phyloP scores from a whole-genome alignment of 2,113 vertebrate species.

The Morone chrysops region DNA sequence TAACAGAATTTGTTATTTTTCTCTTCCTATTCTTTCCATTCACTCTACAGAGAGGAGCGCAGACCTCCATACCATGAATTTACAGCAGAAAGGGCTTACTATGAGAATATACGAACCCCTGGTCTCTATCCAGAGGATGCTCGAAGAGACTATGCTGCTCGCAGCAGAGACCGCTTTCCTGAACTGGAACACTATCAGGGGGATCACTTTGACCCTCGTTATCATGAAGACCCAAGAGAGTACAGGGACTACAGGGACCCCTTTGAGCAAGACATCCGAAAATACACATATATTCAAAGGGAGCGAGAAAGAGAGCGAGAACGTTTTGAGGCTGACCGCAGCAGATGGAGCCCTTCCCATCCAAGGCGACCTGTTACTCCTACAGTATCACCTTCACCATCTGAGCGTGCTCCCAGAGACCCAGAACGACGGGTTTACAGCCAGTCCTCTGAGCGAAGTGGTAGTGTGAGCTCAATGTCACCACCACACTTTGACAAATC shows the following conservation, averaged over 20 bases:
- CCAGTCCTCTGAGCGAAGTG: slow-evolving; percentile 95
- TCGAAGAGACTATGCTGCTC: slow-evolving; percentile 92
- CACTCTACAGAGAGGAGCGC: slow-evolving; percentile 90
- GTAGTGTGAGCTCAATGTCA: slow-evolving; percentile 95
- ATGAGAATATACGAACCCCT: slow-evolving; percentile 91
- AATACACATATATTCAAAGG: slow-evolving; percentile 96
- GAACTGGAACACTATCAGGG: slow-evolving; percentile 96
- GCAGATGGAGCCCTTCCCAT: slow-evolving; percentile 94
- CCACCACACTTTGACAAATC: slow-evolving; percentile 93
- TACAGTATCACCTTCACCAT: slow-evolving; percentile 89
- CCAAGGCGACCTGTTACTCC: slow-evolving; percentile 91
- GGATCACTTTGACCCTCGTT: slow-evolving; percentile 96
- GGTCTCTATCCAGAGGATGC: slow-evolving; percentile 94
- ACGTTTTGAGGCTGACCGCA: slow-evolving; percentile 93
- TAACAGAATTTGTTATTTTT: neutral
- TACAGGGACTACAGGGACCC: slow-evolving; percentile 96
- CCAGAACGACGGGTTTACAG: slow-evolving; percentile 94
- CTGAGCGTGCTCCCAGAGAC: slow-evolving; percentile 92
- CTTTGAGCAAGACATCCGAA: slow-evolving; percentile 96
- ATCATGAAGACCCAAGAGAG: slow-evolving; percentile 95
- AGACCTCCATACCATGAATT: slow-evolving; percentile 95
- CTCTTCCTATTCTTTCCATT: slow-evolving; percentile 8
- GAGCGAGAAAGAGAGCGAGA: slow-evolving; percentile 94
- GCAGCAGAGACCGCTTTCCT: slow-evolving; percentile 93
- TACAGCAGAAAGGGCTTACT: slow-evolving; percentile 92